phyloP scores from a whole-genome alignment of 2,113 vertebrate species.

The Petrocephalus zakoni region DNA sequence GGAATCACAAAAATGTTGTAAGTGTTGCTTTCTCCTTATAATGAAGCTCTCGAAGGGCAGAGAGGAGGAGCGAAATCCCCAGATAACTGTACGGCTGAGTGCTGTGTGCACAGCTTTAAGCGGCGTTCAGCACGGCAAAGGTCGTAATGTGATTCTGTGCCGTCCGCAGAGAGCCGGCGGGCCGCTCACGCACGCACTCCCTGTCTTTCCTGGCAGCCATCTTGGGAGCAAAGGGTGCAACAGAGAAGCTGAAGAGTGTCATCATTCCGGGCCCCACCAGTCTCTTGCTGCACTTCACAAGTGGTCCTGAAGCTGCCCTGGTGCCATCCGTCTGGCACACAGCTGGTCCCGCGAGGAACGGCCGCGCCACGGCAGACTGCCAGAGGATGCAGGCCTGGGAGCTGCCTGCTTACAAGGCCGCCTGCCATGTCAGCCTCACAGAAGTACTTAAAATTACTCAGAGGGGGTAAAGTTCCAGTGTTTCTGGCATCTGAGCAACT shows the following conservation, averaged over 20 bases:
- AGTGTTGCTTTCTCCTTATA: background rate
- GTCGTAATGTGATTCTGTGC: background rate
- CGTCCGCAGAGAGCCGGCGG: background rate
- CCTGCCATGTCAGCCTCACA: background rate
- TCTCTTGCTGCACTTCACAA: background rate
- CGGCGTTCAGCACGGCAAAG: background rate
- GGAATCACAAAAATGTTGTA: background rate
- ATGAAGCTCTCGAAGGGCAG: background rate
- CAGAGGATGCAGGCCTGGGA: background rate
- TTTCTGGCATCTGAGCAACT: background rate
- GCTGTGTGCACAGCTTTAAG: background rate
- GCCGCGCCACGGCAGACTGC: background rate
- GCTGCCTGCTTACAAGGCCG: background rate
- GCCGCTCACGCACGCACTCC: background rate
- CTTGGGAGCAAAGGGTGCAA: background rate
- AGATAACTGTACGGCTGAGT: background rate
- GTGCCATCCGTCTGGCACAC: background rate
- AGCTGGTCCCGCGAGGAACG: background rate
- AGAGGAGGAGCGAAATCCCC: background rate
- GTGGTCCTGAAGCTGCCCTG: background rate
- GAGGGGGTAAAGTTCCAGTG: background rate
- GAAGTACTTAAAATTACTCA: background rate
- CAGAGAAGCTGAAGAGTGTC: background rate
- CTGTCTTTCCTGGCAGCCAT: background rate
- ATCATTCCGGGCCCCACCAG: background rate